These are phyloP conservation scores for Cephus spinipes DNA, from an alignment of 2,888 invertebrate genomes.

Conservation along the genomic window DNA sequence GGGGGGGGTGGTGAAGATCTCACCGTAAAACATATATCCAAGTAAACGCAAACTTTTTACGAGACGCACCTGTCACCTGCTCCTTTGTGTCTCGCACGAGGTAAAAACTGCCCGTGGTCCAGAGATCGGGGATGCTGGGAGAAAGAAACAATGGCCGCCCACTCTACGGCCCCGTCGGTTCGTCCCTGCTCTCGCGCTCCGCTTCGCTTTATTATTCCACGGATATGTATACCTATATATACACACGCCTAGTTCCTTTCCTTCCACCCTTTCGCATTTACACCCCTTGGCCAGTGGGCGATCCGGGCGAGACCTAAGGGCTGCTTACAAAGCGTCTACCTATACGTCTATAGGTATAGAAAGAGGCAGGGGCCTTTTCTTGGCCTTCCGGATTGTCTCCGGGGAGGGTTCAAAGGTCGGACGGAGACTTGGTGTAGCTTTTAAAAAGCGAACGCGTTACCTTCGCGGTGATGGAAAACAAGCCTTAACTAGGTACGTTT, in stretches of 20 bases:
- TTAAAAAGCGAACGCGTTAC: not conserved
- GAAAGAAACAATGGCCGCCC: conserved; percentile 1
- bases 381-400: not conserved
- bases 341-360: not conserved
- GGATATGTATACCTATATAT: not conserved
- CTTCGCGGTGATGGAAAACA: not conserved
- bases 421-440: not conserved
- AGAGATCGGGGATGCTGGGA: not conserved
- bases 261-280: not conserved
- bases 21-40: not conserved
- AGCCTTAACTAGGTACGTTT: not conserved
- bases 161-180: not conserved
- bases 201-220: not conserved
- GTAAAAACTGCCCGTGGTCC: not conserved
- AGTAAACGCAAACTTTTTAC: not conserved
- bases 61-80: conserved; percentile 3
- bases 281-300: not conserved
- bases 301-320: not conserved
- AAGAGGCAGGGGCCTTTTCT: not conserved
- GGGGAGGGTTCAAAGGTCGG: not conserved
- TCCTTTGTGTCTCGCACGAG: not conserved
- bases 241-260: too few relatives aligned
- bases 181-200: not conserved
- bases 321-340: not conserved
- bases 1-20: not conserved